Conservation (phyloP, 2,797 vertebrate species). For the Potorous gilbertii region DNA sequence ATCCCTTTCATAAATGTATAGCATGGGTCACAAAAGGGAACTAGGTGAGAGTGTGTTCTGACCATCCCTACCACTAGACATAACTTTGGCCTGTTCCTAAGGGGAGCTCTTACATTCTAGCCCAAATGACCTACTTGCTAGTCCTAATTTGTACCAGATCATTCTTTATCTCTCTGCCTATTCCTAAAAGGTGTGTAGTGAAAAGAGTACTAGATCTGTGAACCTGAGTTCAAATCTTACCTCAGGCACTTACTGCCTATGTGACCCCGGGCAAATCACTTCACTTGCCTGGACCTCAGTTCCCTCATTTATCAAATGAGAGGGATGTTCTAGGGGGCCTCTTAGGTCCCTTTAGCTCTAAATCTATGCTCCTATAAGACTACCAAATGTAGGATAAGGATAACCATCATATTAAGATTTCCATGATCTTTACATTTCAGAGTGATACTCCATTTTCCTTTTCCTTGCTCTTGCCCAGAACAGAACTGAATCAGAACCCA, state of each 20-base stretch:
- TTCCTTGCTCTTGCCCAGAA: neutral
- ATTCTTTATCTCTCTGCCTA: neutral
- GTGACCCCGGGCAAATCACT: neutral
- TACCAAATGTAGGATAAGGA: too few relatives aligned
- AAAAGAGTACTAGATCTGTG: neutral
- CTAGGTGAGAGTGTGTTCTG: neutral
- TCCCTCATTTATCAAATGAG: too few relatives aligned
- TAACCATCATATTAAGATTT: too few relatives aligned
- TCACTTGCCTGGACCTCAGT: too few relatives aligned
- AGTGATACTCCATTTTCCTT: neutral
- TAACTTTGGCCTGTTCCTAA: neutral
- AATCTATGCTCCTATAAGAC: too few relatives aligned
- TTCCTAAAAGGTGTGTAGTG: neutral
- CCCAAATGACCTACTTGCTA: neutral
- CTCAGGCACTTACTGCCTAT: neutral
- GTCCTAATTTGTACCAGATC: neutral
- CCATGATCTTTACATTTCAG: neutral
- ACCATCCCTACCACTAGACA: too few relatives aligned
- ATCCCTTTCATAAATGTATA: too few relatives aligned
- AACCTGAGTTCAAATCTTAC: neutral
- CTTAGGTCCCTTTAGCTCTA: too few relatives aligned
- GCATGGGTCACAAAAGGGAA: neutral
- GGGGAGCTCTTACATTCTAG: neutral
- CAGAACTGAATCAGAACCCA: neutral
- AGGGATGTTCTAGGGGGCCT: too few relatives aligned